Percentiles rank a stretch among this genome's conserved stretches.
phyloP scores from a whole-genome alignment of 2,113 vertebrate species.

The Crocuta crocuta region DNA sequence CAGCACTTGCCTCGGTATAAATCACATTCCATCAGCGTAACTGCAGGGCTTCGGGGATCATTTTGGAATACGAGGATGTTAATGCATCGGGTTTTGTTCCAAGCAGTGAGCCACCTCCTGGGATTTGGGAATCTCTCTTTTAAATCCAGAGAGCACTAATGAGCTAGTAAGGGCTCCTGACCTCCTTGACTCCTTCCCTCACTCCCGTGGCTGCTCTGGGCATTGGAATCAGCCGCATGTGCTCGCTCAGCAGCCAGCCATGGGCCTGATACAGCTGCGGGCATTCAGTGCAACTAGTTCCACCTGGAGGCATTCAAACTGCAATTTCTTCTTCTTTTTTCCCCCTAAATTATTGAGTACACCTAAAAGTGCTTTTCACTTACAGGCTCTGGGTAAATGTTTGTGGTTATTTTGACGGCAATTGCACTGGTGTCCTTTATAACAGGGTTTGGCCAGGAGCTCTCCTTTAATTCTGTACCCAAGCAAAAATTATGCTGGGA shows the following conservation, averaged over 20 bases:
- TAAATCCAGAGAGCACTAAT: constrained; percentile 72
- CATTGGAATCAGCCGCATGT: neutral
- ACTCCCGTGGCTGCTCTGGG: neutral
- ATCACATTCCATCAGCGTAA: constrained; percentile 66
- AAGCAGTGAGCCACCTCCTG: constrained; percentile 63
- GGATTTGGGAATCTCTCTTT: constrained; percentile 73
- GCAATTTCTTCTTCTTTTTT: neutral
- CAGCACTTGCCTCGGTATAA: neutral
- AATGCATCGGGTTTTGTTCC: constrained; percentile 73
- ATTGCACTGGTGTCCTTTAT: neutral
- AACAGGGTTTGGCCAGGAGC: neutral
- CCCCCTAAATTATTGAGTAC: neutral
- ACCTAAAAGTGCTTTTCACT: neutral
- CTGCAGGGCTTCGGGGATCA: constrained; percentile 64
- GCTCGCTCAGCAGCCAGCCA: neutral
- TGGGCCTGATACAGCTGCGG: accelerated
- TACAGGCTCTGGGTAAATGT: neutral
- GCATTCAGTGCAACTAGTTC: neutral
- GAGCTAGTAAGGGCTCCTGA: constrained; percentile 58
- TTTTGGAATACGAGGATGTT: constrained; percentile 75
- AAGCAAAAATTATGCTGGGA: neutral
- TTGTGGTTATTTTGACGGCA: constrained; percentile 37
- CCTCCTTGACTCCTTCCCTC: neutral
- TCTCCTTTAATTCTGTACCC: constrained; percentile 27
- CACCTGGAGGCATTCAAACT: neutral